Evolutionary conservation across 2,888 invertebrate species (phyloP), one percentile per base, ranked within the genome.

Genomic region (Eugnorisma glareosa): DNA sequence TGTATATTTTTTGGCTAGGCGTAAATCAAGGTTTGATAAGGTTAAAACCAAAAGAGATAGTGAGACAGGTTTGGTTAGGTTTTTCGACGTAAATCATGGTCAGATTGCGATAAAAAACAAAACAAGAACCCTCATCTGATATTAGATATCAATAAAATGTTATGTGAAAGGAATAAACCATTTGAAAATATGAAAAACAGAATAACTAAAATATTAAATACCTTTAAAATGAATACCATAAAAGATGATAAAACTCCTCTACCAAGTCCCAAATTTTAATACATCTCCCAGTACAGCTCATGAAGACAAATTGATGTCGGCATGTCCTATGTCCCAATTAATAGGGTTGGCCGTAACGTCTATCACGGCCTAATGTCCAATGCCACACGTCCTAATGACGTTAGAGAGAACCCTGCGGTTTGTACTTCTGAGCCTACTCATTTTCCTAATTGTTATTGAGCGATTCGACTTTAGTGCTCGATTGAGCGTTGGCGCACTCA

Each of bases 311-410:
- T 81, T 77, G 74, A 81, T 68, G 84, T 74, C 59, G 51, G 67
- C 40, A 70, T 73, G 81, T 75, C n/a, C 77, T 79, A 64, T 81
- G 69, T 67, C 70, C 74, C 80, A 80, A 85, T 86, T 85, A 85
- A 85, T 85, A 77, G 80, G 75, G 80, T 80, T 73, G 78, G 59
- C 63, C 64, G 73, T 79, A 72, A 75, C 81, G 81, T 85, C 81
- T 83, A 76, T 83, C 83, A 86, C 69, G 69, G 76, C 48, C 61
- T 85, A 86, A 86, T 86, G 83, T 70, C 76, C 72, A 75, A 78
- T 61, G 80, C 80, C 80, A 79, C 85, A 85, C 76, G 77, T 78
- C 67, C 77, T 86, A 86, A 86, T 86, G 87, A 77, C 77, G 45
- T 79, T 68, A 79, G 40, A 54, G 76, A 71, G 84, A 73, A 72